These are phyloP conservation scores for Corapipo altera DNA, from an alignment of 2,113 vertebrate genomes.

Conservation along the genomic window DNA sequence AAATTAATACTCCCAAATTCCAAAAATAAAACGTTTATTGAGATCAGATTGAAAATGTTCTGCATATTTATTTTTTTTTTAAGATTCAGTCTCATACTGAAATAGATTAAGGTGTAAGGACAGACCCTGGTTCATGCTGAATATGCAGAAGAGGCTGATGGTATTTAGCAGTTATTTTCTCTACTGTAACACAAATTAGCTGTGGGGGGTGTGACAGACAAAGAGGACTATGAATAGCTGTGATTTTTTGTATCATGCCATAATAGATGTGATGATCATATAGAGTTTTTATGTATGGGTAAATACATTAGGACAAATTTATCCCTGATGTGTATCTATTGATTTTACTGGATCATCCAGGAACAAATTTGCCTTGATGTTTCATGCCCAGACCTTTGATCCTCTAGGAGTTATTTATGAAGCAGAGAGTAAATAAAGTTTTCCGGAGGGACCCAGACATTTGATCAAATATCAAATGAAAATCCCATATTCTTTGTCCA, in stretches of 20 bases:
- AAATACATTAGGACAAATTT: slow-evolving; percentile 12
- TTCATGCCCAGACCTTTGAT: slow-evolving; percentile 5
- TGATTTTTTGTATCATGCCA: not conserved
- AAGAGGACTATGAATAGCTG: not conserved
- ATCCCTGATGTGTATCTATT: not conserved
- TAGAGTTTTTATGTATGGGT: not conserved
- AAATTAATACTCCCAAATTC: not conserved
- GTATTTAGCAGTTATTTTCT: not conserved
- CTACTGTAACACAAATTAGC: not conserved
- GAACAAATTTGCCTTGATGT: not conserved
- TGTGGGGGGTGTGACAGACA: not conserved
- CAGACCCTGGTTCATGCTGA: not conserved
- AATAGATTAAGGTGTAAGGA: not conserved
- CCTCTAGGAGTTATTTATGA: not conserved
- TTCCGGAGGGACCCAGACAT: not conserved
- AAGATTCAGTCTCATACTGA: not conserved
- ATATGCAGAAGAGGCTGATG: not conserved
- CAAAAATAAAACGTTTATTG: not conserved
- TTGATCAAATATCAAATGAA: not conserved
- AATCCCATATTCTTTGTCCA: not conserved
- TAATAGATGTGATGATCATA: not conserved
- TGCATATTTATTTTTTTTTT: not conserved
- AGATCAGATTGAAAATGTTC: not conserved
- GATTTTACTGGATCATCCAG: not conserved
- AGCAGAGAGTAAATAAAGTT: not conserved